Evolutionary conservation across 2,888 invertebrate species (phyloP), one percentile per base, ranked within the genome.

Genomic region (Clanis bilineata): DNA sequence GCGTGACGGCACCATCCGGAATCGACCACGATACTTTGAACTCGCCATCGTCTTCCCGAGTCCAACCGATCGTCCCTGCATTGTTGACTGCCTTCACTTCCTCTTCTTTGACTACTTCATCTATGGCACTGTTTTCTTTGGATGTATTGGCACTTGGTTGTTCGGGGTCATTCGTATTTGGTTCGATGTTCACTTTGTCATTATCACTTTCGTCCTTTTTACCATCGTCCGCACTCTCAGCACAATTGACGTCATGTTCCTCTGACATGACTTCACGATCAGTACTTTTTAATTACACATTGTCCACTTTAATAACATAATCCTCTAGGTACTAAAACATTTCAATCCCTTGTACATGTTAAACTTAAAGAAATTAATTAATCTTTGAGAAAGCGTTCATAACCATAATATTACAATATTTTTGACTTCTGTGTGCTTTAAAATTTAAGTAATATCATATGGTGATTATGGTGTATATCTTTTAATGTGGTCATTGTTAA

Each of bases 21-120:
- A 94, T 73, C 60, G 78, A 84, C 94, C 94, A 94, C 68, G 86
- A 83, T 64, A 90, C 77, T 62, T 79, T 82, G 62, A 83, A 83
- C 66, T 88, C 83, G 65, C 69, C 83, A 43, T 85, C 83, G 43
- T 85, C 87, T 65, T 93, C 86, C 60, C 86, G 77, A 10, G 83
- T 88, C 88, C 93, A 93, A 63, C 77, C 79, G 62, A 90, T 73
- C 56, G 63, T 66, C 22, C 71, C 67, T 65, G 64, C 70, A 60
- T 68, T 68, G 63, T 71, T 69, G 64, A 67, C 68, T 68, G 65
- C 63, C 56, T 72, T 69, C 62, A 67, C 70, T 15, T 70, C 73
- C 25, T 59, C 58, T n/a, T 63, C 32, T 39, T 44, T 15, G 23
- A 22, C 15, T 18, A 59, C 62, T 39, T 70, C 73, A 67, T 72